Conservation (phyloP, 2,113 vertebrate species). For the Syngnathus floridae region DNA sequence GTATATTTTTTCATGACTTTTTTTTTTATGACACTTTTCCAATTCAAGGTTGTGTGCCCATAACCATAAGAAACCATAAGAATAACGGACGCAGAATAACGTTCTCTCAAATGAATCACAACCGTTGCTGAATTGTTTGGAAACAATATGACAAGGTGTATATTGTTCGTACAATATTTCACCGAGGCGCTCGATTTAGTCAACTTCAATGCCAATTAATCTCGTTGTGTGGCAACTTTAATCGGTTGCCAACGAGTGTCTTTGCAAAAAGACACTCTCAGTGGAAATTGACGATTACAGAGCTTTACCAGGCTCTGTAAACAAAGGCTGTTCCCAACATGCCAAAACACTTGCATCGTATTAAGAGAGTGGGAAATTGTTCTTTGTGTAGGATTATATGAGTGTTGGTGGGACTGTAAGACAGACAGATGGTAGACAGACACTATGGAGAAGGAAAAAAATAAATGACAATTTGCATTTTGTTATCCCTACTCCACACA, state of each 20-base stretch:
- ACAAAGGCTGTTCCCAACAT: slow-evolving; percentile 56
- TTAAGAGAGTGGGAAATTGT: slow-evolving; percentile 20
- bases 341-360: slow-evolving; percentile 33
- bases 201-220: slow-evolving; percentile 61
- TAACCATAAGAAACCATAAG: too few relatives aligned
- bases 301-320: slow-evolving; percentile 48
- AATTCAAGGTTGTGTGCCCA: background rate
- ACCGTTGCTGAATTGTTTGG: background rate
- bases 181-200: slow-evolving; percentile 50
- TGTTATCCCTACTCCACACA: background rate
- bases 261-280: slow-evolving; percentile 57
- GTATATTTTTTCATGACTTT: too few relatives aligned
- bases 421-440: slow-evolving; percentile 8
- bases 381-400: slow-evolving; percentile 16
- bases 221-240: slow-evolving; percentile 57
- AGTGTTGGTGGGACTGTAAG: slow-evolving; percentile 11
- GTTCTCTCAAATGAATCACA: background rate
- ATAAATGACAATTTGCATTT: background rate
- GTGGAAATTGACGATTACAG: slow-evolving; percentile 64
- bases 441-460: background rate
- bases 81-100: too few relatives aligned
- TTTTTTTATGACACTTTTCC: background rate
- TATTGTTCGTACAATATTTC: slow-evolving; percentile 55
- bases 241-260: slow-evolving; percentile 59
- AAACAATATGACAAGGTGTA: slow-evolving; percentile 41